These are phyloP conservation scores for Lasioglossum figueresi DNA, from an alignment of 2,888 invertebrate genomes.

Conservation along the genomic window DNA sequence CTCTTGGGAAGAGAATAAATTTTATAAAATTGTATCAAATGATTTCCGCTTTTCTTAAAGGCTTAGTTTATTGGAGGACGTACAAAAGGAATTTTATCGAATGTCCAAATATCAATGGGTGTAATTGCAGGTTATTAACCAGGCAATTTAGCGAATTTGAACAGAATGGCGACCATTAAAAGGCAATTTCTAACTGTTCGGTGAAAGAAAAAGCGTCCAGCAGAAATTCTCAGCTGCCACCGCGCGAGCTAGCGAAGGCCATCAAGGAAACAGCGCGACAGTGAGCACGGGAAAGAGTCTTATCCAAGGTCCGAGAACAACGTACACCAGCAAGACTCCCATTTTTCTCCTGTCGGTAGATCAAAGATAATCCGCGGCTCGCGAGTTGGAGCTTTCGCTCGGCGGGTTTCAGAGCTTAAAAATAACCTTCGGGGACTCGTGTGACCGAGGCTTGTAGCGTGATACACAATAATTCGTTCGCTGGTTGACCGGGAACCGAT, in stretches of 20 bases:
- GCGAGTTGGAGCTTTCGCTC: conserved; percentile 1
- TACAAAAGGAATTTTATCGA: too few species aligned
- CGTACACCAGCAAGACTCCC: not conserved
- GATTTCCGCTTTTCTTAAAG: too few species aligned
- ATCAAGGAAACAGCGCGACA: not conserved
- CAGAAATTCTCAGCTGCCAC: not conserved
- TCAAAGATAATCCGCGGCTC: conserved; percentile 22
- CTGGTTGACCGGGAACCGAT: conserved; percentile 37
- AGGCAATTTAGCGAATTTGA: not conserved
- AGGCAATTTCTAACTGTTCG: not conserved
- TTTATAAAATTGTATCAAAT: too few species aligned
- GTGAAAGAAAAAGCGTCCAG: not conserved
- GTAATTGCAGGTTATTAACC: not conserved
- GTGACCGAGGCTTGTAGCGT: not conserved
- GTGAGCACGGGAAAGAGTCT: not conserved
- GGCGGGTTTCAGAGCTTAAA: conserved; percentile 10
- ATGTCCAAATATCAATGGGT: too few species aligned
- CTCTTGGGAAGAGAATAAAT: too few species aligned
- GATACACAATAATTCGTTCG: conserved; percentile 36
- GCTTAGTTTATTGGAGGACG: too few species aligned
- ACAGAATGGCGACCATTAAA: not conserved
- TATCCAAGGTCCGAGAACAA: conserved; percentile 6
- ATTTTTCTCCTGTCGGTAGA: conserved; percentile 17
- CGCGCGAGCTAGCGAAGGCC: not conserved
- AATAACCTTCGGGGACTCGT: conserved; percentile 1